Evolutionary conservation across 2,113 vertebrate genomes (phyloP).

Genomic region (Mormyrus lacerda): DNA sequence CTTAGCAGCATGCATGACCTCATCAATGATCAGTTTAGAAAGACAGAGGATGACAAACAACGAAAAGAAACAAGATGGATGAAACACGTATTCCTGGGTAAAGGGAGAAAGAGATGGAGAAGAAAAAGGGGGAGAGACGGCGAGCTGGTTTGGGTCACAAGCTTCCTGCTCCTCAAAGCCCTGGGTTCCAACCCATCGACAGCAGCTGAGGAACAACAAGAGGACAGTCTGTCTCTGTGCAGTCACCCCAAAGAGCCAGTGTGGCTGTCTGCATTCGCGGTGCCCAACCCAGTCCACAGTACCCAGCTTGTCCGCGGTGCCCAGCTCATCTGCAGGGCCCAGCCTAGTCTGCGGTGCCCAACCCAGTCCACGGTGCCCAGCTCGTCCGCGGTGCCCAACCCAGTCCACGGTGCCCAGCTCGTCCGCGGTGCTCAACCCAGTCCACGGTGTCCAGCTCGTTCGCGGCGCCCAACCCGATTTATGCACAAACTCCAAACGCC

Average conservation of each 20-base stretch:
- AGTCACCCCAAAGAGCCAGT: background rate
- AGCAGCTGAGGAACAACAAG: background rate
- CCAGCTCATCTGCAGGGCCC: background rate
- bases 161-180: background rate
- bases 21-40: background rate
- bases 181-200: background rate
- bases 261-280: background rate
- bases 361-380: too few relatives aligned
- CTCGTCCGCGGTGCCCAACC: too few relatives aligned
- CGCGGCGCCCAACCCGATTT: background rate
- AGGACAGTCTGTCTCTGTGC: background rate
- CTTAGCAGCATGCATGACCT: background rate
- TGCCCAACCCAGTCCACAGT: background rate
- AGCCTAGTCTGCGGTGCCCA: too few relatives aligned
- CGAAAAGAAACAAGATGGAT: background rate
- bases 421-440: background rate
- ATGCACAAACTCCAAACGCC: background rate
- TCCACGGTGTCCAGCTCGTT: too few relatives aligned
- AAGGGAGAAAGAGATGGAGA: background rate
- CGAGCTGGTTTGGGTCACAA: background rate
- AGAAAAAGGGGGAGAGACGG: background rate
- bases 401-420: too few relatives aligned
- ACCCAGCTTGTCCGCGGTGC: background rate
- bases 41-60: background rate
- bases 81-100: background rate